These are phyloP conservation scores for Mormyrus hasselquistii DNA, from an alignment of 2,797 vertebrate genomes.

Conservation along the genomic window DNA sequence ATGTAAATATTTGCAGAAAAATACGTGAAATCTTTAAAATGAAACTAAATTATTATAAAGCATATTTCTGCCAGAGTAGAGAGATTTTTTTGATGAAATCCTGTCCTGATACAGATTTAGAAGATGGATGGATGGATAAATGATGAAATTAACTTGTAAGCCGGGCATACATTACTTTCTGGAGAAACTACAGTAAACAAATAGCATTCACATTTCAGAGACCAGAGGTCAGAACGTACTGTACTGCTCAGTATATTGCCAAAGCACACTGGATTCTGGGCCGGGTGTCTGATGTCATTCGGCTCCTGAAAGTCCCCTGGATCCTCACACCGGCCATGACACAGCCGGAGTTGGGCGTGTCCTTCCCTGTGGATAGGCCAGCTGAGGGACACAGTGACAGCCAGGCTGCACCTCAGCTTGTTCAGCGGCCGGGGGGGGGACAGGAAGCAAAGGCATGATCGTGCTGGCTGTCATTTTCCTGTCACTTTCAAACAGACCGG, in stretches of 20 bases:
- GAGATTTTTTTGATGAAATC: not conserved
- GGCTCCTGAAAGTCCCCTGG: not conserved
- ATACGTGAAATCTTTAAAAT: not conserved
- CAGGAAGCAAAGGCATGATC: not conserved
- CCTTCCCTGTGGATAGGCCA: not conserved
- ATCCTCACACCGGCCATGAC: not conserved
- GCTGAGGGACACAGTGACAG: not conserved
- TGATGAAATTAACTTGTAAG: not conserved
- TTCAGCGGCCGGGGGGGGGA: not conserved
- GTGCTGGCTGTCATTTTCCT: not conserved
- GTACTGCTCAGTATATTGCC: not conserved
- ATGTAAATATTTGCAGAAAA: not conserved
- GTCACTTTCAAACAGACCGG: not conserved
- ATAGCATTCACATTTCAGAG: not conserved
- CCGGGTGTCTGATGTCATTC: not conserved
- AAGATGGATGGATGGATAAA: not conserved
- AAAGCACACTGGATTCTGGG: not conserved
- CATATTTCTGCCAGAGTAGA: not conserved
- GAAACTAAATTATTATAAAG: not conserved
- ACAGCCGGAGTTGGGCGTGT: not conserved
- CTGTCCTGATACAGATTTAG: not conserved
- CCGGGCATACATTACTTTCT: not conserved
- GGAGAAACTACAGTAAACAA: not conserved
- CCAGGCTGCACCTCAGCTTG: not conserved
- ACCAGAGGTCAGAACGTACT: not conserved